Evolutionary conservation across 2,888 invertebrate genomes (phyloP).

Genomic region (Rotaria macrura): DNA sequence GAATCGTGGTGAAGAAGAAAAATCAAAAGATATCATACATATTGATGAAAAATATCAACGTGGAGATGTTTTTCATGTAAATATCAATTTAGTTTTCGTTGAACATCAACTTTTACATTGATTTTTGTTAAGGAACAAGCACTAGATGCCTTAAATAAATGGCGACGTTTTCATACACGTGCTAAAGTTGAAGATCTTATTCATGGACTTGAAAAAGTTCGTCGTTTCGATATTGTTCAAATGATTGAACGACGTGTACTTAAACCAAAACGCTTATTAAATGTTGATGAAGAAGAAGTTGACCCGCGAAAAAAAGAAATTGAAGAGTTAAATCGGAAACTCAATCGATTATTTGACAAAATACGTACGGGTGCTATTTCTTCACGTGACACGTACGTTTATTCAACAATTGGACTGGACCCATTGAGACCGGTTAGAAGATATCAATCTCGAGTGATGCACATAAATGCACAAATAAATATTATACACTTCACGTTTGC

Average conservation of each 20-base stretch:
- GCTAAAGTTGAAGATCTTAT: slow-evolving; percentile 23
- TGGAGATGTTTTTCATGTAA: slow-evolving; percentile 16
- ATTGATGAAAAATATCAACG: slow-evolving; percentile 1
- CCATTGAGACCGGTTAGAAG: no score
- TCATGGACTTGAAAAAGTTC: neutral
- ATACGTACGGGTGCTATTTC: neutral
- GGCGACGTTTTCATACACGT: neutral
- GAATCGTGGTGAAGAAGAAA: slow-evolving; percentile 1
- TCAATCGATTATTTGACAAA: slow-evolving; percentile 24
- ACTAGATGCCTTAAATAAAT: neutral
- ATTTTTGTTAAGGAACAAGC: neutral
- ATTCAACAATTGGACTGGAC: neutral
- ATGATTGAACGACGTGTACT: neutral
- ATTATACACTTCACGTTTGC: no score
- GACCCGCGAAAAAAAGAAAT: slow-evolving; percentile 20
- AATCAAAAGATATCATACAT: slow-evolving; percentile 6
- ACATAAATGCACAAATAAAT: no score
- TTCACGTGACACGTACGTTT: neutral
- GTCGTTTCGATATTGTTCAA: slow-evolving; percentile 5
- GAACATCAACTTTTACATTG: neutral
- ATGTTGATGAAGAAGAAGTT: neutral
- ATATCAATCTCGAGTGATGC: no score
- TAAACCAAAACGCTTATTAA: neutral
- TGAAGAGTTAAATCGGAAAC: slow-evolving; percentile 25
- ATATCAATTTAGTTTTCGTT: no score